Evolutionary conservation across 2,113 vertebrate species (phyloP).

Genomic region (Marcusenius ussheri): DNA sequence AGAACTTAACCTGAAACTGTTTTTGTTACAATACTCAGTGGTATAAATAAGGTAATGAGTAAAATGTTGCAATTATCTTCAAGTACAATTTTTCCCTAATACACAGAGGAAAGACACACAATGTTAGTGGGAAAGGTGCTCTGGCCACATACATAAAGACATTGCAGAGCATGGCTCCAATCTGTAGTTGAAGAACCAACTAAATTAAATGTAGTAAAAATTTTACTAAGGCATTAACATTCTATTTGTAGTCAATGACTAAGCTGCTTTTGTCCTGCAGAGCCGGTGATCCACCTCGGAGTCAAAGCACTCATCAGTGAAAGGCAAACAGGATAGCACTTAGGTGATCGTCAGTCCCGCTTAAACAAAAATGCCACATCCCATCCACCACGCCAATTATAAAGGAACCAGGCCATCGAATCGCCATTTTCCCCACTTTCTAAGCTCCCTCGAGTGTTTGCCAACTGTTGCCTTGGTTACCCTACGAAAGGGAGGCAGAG

Average conservation of each 20-base stretch:
- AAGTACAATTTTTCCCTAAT: not conserved
- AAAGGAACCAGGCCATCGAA: not conserved
- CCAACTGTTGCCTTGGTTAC: constrained; percentile 22
- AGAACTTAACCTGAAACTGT: not conserved
- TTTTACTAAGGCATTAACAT: not conserved
- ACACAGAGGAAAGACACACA: not conserved
- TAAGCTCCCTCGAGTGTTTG: not conserved
- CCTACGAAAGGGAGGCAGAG: not conserved
- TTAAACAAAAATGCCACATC: not conserved
- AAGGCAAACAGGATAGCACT: not conserved
- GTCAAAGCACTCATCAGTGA: not conserved
- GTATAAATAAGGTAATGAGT: not conserved
- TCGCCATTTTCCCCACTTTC: not conserved
- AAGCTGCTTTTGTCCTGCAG: not conserved
- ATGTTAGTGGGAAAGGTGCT: not conserved
- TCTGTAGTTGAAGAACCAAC: not conserved
- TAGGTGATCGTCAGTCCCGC: not conserved
- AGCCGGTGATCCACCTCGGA: not conserved
- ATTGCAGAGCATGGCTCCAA: not conserved
- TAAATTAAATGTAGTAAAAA: not conserved
- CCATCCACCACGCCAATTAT: not conserved
- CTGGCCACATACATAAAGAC: not conserved
- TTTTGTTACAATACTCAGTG: not conserved
- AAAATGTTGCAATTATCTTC: not conserved
- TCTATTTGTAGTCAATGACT: not conserved